phyloP scores from a whole-genome alignment of 2,797 vertebrate species.

The Rhinella marina region DNA sequence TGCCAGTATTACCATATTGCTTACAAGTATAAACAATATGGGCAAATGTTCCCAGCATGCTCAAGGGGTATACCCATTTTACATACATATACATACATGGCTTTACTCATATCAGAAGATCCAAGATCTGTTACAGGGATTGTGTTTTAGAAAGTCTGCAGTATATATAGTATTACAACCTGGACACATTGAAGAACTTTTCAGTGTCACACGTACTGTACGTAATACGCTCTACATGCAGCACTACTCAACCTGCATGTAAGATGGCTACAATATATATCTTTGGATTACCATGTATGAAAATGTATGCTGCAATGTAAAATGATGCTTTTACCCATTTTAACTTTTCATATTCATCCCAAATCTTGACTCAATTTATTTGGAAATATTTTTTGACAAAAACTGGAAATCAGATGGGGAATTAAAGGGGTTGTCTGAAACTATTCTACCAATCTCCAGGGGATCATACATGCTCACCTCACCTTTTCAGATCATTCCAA shows the following conservation, averaged over 20 bases:
- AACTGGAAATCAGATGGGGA: neutral
- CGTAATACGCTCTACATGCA: neutral
- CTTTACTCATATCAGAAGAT: neutral
- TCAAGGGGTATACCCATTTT: neutral
- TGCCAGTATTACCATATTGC: neutral
- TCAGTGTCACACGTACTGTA: neutral
- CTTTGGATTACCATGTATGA: neutral
- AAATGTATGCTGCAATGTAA: constrained; percentile 11
- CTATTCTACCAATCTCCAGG: no score
- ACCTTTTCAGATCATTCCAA: no score
- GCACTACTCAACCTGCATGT: neutral
- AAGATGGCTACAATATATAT: neutral
- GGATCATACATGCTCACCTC: no score
- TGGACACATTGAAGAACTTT: neutral
- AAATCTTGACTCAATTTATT: neutral
- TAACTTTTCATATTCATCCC: neutral
- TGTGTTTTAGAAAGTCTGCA: neutral
- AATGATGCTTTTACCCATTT: constrained; percentile 5
- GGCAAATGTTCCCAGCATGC: neutral
- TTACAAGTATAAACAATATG: neutral
- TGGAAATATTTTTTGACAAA: neutral
- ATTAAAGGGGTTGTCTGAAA: neutral
- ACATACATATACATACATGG: constrained; percentile 28
- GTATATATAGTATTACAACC: no score
- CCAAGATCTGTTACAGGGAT: neutral